A percentile compares a stretch with the other conserved stretches of the same genome.
Conservation (phyloP, 2,888 invertebrate genomes). For the Dexiosoma caninum region DNA sequence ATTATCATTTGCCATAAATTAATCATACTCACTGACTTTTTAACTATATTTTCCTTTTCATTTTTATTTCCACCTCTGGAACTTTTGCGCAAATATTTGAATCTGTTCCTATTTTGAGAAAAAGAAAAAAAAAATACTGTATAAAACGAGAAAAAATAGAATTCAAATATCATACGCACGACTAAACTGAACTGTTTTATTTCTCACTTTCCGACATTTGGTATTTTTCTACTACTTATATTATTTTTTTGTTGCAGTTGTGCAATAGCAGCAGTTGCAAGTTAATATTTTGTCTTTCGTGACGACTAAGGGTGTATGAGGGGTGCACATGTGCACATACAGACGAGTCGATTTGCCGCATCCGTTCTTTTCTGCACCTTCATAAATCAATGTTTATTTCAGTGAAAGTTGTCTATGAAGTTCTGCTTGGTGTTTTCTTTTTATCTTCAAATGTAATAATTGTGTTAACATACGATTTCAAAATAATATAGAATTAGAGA, state of each 20-base stretch:
- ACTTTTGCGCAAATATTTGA: constrained; percentile 36
- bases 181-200: constrained; percentile 59
- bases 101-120: constrained; percentile 10
- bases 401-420: constrained; percentile 30
- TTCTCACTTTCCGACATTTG: constrained; percentile 35
- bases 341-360: constrained; percentile 13
- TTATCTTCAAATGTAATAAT: constrained; percentile 58
- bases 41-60: constrained; percentile 41
- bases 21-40: constrained; percentile 60
- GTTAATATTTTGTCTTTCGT: constrained; percentile 54
- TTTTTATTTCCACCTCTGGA: constrained; percentile 8
- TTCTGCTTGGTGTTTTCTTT: constrained; percentile 41
- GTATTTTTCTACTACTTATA: not conserved
- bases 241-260: not conserved
- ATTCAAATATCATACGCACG: constrained; percentile 55
- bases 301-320: constrained; percentile 2
- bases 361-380: constrained; percentile 1
- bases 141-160: not conserved
- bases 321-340: not conserved
- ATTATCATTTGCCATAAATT: constrained; percentile 63
- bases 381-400: constrained; percentile 39
- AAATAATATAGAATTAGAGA: constrained; percentile 60
- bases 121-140: not conserved
- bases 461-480: constrained; percentile 61
- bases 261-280: constrained; percentile 24